These are phyloP conservation scores for Drosophila paramelanica DNA, from an alignment of 2,888 invertebrate genomes.

Conservation along the genomic window DNA sequence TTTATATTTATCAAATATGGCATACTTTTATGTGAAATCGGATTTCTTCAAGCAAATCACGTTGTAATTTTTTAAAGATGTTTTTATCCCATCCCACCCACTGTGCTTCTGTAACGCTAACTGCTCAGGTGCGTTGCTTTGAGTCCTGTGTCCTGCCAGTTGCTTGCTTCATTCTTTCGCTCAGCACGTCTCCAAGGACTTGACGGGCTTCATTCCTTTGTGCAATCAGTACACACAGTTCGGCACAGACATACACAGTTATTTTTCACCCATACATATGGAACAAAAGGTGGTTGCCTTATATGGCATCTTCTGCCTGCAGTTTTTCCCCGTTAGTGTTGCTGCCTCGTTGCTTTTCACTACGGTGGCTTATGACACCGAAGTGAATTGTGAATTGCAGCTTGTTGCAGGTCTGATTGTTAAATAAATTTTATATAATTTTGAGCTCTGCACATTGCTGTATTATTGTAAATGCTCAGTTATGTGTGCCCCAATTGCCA, in stretches of 20 bases:
- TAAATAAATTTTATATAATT: constrained; percentile 44
- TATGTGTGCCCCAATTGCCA: constrained; percentile 16
- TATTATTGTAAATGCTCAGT: constrained; percentile 5
- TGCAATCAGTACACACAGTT: constrained; percentile 63
- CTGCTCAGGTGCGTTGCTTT: constrained; percentile 50
- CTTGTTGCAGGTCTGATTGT: constrained; percentile 54
- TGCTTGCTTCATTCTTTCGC: constrained; percentile 66
- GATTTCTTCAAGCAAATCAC: background rate
- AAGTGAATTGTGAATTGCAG: constrained; percentile 47
- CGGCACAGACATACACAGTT: constrained; percentile 11
- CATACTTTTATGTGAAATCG: too few relatives aligned
- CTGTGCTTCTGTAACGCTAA: constrained; percentile 23
- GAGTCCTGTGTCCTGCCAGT: constrained; percentile 38
- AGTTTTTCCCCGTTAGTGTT: constrained; percentile 37
- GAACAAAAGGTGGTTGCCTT: constrained; percentile 10
- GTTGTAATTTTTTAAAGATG: background rate
- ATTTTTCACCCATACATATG: background rate
- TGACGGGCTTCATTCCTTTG: constrained; percentile 68
- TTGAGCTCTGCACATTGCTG: constrained; percentile 12
- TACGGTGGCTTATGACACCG: constrained; percentile 37
- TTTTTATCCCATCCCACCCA: background rate
- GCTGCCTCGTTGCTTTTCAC: constrained; percentile 57
- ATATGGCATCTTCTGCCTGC: constrained; percentile 20
- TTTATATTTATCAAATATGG: too few relatives aligned
- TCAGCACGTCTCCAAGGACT: constrained; percentile 77